Base-by-base conservation (phyloP, 1,140 invertebrate genomes). In the Triops cancriformis region DNA sequence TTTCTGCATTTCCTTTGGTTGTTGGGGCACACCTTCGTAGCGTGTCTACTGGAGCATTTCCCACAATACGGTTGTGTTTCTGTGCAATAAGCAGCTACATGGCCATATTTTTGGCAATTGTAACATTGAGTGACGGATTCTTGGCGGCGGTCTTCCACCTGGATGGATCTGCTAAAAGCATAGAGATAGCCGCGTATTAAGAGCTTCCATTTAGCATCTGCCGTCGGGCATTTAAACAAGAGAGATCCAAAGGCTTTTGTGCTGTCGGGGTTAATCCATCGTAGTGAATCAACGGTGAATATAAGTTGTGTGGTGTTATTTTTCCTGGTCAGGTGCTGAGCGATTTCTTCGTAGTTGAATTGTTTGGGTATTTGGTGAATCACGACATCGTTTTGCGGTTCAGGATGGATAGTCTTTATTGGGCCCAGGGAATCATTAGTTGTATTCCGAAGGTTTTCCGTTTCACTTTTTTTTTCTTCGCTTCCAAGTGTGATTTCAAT, bases 31-130 rank as follows among this genome's bases (percentile, higher is more conserved):
- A 12, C 12, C 41, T 42, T 75, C 14, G 74, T 75, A 12, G 12
- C 26, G 37, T 75, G 74, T 26, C 26, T 28, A 14, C 45, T 9
- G 12, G 26, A 5, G 74, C 74, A 75, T 45, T 75, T 75, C 31
- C 37, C 74, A 28, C 74, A 75, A 45, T 10, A 6, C 23, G 74
- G 37, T 7, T 41, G 26, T 18, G 45, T 14, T 11, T 64, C 45
- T 26, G 12, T 31, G 28, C 74, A 75, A 23, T 42, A 43, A 2
- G 45, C 37, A 23, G 74, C 74, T 3, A 28, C 41, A 18, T 75
- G 74, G 74, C 74, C 74, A 26, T 43, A 75, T 45, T 75, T 75
- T 45, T 75, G 74, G 18, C 74, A 45, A 28, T 41, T 28, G 74
- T 43, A 75, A 18, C 74, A 75, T 18, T 75, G 74, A 23, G n/a